Base-by-base conservation (phyloP, 2,888 invertebrate species). In the Lordiphosa fenestrarum region DNA sequence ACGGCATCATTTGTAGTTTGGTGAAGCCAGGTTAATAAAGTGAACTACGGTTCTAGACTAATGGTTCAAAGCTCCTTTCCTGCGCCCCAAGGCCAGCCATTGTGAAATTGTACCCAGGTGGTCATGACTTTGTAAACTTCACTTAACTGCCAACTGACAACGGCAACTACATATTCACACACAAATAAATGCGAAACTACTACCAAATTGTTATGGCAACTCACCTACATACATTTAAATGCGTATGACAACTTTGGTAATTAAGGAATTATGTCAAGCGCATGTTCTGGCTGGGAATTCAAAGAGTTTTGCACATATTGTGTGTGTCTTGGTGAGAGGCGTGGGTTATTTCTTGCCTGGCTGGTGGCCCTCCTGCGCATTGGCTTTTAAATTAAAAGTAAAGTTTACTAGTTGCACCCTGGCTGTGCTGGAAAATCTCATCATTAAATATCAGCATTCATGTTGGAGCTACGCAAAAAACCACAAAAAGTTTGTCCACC, bases 211-310 rank as follows among this genome's bases (percentile, higher is more conserved):
- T 35, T 33, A 48, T 15, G 49, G 35, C 23, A 56, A 63, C 63
- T 55, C 15, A 47, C 15, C 15, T 35, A 19, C 10, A 12, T 42
- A 50, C 56, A 49, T 60, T 56, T 64, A 64, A 60, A 40, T 75
- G 73, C 62, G 63, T 48, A 54, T 71, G 81, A 76, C 74, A 83
- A 83, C 74, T 80, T 82, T 76, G 81, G 83, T 83, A 83, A 80
- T 80, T 80, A 80, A 77, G 81, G 70, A 80, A 83, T 80, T 83
- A 77, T 80, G 77, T 80, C 83, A 78, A 68, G 80, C 74, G 74
- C 78, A 83, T 49, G 64, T 57, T 65, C 54, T 40, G 13, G 39
- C 12, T 49, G 54, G 50, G 53, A 53, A 58, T 51, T 36, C 49
- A 56, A 52, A 51, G 42, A 54, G 39, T 52, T 33, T 19, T 21